These are phyloP conservation scores for Nomada fabriciana DNA, from an alignment of 2,888 invertebrate species.

Conservation along the genomic window DNA sequence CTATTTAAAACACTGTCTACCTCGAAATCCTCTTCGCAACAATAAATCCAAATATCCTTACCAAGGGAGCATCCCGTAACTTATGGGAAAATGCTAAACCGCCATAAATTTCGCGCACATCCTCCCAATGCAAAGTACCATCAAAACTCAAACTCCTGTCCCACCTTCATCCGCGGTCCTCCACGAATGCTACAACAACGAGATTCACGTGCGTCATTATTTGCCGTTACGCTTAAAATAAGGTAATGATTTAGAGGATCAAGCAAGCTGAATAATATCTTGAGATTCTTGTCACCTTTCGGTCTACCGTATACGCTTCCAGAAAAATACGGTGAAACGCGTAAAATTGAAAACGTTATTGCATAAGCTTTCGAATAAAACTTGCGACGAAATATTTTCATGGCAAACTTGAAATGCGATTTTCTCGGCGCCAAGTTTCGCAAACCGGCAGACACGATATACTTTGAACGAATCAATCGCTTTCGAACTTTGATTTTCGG, in stretches of 20 bases:
- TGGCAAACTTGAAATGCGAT: too few relatives aligned
- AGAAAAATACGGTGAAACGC: too few relatives aligned
- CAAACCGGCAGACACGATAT: too few relatives aligned
- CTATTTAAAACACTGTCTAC: slow-evolving; percentile 3
- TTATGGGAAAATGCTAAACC: not conserved
- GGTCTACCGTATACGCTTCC: too few relatives aligned
- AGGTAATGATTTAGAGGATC: not conserved
- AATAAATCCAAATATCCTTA: slow-evolving; percentile 14
- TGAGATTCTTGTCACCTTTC: too few relatives aligned
- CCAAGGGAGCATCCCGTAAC: not conserved
- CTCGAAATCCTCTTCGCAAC: not conserved
- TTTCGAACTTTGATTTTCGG: too few relatives aligned
- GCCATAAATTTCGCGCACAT: slow-evolving; percentile 2
- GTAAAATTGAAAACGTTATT: too few relatives aligned
- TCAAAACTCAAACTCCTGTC: not conserved
- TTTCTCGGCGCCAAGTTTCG: too few relatives aligned
- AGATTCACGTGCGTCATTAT: not conserved
- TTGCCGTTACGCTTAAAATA: not conserved
- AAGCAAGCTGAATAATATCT: too few relatives aligned
- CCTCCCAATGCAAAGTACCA: not conserved
- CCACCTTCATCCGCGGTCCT: not conserved
- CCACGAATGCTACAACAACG: not conserved
- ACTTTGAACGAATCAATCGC: too few relatives aligned
- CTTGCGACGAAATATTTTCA: too few relatives aligned
- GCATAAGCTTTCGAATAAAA: too few relatives aligned